Evolutionary conservation across 2,888 invertebrate genomes (phyloP), one percentile per base, ranked within the genome.

Genomic region (Morpho achilles): DNA sequence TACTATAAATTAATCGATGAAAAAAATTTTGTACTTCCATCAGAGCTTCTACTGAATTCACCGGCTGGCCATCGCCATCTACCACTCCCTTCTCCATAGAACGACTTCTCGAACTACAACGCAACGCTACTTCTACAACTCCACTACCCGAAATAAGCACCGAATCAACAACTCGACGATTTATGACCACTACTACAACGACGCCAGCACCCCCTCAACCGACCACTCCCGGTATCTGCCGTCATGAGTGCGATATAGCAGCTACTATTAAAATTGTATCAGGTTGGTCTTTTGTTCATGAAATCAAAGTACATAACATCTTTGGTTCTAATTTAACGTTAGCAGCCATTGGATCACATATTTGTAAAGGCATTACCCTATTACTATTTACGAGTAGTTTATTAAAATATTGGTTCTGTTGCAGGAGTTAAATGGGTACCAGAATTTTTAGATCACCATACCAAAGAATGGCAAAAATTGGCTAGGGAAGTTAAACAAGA

Each of bases 51-150:
- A 97, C 97, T 16, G 96, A 96, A 80, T 97, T 97, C 71, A 97
- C 96, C 9, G 97, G 97, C 10, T 97, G 97, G 97, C 96, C 97
- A 8, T 95, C 96, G 0, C 94, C 96, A 7, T 95, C 97, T 1
- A 96, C 97, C 0, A 96, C 96, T 0, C 96, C 96, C 0, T 94
- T 96, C 68, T 96, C 96, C 0, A 95, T 96, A 59, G 96, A 96
- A 74, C 95, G 96, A 76, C 89, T 96, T 7, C 76, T 96, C 52
- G 95, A 95, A 80, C 90, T 91, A 67, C 92, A 87, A 69, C 87
- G 93, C 57, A 92, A 93, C 41, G 93, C 94, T 0, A 93, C 94
- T 3, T 70, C 71, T 58, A 92, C 93, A 0, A 92, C 93, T 56
- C 91, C 91, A 23, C 76, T 91, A 59, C 75, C 80, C 42, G 80